Evolutionary conservation across 2,113 vertebrate species (phyloP).

Genomic region (Anguilla rostrata): DNA sequence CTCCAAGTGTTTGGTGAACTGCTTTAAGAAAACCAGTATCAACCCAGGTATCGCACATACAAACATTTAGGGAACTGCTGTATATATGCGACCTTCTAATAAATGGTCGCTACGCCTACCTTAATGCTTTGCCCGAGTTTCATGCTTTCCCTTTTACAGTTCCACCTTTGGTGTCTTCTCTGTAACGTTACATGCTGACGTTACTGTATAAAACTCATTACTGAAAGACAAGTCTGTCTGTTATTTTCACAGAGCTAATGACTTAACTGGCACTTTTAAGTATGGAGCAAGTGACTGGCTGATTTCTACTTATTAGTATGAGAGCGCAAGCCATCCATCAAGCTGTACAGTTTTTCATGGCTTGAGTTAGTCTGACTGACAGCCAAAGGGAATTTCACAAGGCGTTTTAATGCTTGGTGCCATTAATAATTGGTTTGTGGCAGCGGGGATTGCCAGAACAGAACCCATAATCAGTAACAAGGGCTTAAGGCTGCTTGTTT

Average conservation of each 20-base stretch:
- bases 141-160: background rate
- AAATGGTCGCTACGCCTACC: background rate
- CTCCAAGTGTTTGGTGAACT: background rate
- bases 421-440: constrained; percentile 23
- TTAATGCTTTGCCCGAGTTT: background rate
- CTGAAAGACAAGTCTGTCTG: background rate
- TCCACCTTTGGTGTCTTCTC: background rate
- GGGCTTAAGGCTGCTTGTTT: constrained; percentile 13
- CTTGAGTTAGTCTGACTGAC: constrained; percentile 2
- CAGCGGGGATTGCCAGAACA: constrained; percentile 7
- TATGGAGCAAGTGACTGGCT: background rate
- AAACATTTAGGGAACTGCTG: background rate
- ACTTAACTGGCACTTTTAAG: background rate
- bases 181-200: background rate
- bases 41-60: no score
- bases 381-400: constrained; percentile 21
- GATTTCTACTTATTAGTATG: background rate
- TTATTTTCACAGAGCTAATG: background rate
- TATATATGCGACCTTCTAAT: background rate
- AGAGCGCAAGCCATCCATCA: background rate
- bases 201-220: background rate
- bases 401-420: constrained; percentile 22
- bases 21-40: background rate
- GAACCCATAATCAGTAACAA: constrained; percentile 19
- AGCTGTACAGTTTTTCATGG: background rate